These are phyloP conservation scores for Genyomyrus donnyi DNA, from an alignment of 2,113 vertebrate species.

Conservation along the genomic window DNA sequence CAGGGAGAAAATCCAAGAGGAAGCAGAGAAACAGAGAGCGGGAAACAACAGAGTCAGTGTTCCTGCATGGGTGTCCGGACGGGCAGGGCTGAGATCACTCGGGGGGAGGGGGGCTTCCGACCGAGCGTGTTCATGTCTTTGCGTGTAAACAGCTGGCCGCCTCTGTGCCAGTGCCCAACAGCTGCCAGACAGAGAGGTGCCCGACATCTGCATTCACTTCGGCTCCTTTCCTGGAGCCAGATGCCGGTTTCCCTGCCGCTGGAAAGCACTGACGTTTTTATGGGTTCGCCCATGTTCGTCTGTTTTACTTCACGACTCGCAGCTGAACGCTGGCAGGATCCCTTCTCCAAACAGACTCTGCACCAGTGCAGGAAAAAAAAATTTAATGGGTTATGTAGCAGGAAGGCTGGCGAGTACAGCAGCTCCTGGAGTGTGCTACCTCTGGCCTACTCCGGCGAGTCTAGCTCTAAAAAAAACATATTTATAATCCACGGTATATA, in stretches of 20 bases:
- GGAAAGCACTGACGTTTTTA: conserved; percentile 19
- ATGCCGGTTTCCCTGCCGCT: conserved; percentile 29
- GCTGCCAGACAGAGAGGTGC: conserved; percentile 20
- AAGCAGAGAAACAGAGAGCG: background rate
- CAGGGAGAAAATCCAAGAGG: background rate
- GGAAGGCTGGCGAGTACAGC: background rate
- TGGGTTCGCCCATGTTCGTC: background rate
- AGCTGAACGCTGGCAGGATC: background rate
- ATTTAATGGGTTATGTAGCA: background rate
- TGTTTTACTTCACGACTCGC: background rate
- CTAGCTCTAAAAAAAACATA: background rate
- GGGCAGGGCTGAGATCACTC: background rate
- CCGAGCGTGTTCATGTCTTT: conserved; percentile 25
- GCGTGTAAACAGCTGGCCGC: conserved; percentile 42
- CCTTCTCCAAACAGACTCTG: background rate
- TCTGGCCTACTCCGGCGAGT: background rate
- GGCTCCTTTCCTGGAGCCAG: conserved; percentile 24
- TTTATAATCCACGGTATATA: background rate
- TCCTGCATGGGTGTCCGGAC: background rate
- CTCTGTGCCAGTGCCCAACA: conserved; percentile 23
- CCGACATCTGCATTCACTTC: conserved; percentile 26
- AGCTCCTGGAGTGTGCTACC: background rate
- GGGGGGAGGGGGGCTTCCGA: background rate
- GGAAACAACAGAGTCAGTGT: background rate
- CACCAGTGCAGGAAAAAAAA: background rate